phyloP scores from a whole-genome alignment of 2,113 vertebrate species.

The Hucho hucho region DNA sequence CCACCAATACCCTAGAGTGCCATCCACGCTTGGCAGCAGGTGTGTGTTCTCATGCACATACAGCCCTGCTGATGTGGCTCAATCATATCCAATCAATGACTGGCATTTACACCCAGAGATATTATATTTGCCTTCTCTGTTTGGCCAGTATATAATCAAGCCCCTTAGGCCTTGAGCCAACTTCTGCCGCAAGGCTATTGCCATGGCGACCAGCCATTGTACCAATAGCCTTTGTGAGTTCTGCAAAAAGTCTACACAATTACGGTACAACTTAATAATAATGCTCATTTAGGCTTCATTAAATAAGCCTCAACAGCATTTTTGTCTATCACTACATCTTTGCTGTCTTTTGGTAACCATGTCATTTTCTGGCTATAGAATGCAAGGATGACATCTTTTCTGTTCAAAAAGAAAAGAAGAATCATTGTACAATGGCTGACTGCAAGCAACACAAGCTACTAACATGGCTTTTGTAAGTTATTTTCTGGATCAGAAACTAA shows the following conservation, averaged over 20 bases:
- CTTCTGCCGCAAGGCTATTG: slow-evolving; percentile 54
- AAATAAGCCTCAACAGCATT: too few species aligned
- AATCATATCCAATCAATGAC: slow-evolving; percentile 47
- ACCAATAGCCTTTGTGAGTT: slow-evolving; percentile 36
- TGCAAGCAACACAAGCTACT: too few species aligned
- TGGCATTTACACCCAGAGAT: slow-evolving; percentile 56
- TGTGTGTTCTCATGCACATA: slow-evolving; percentile 9
- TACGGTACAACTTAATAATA: too few species aligned
- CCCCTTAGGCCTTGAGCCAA: slow-evolving; percentile 41
- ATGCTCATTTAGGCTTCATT: too few species aligned
- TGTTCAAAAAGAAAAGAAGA: too few species aligned
- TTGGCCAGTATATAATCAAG: slow-evolving; percentile 65
- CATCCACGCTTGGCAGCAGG: slow-evolving; percentile 19
- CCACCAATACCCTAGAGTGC: slow-evolving; percentile 7
- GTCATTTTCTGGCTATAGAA: too few species aligned
- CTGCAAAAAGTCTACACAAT: neutral
- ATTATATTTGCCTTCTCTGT: slow-evolving; percentile 57
- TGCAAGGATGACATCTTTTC: too few species aligned
- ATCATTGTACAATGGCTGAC: too few species aligned
- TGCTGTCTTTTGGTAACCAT: too few species aligned
- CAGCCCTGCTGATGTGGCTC: slow-evolving; percentile 20
- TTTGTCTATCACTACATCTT: too few species aligned
- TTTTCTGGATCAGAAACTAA: too few species aligned
- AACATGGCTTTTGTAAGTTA: too few species aligned
- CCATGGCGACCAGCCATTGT: slow-evolving; percentile 62